Evolutionary conservation across 2,797 vertebrate genomes (phyloP), one percentile per base, ranked within the genome.

Genomic region (Gouania willdenowi): DNA sequence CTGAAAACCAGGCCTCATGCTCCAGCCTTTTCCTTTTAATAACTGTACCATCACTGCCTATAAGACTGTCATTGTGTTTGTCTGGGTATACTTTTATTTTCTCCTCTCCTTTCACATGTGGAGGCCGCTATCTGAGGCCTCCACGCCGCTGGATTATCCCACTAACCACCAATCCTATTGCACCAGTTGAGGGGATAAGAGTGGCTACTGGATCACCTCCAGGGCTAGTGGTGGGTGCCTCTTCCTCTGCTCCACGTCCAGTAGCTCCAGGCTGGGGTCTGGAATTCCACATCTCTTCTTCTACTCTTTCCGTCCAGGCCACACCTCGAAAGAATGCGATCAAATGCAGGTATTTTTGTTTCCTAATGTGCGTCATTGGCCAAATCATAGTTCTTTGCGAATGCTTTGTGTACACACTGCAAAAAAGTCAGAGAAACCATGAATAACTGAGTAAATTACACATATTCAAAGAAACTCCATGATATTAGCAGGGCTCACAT

Each of bases 181-280:
- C 77, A 87, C 84, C 75, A 85, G 80, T 84, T 80, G 77, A 86
- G 64, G 77, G 73, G 79, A 87, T 82, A 77, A 89, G 85, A 75
- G 71, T 49, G 71, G 51, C 51, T 62, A 56, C 63, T 90, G 87
- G 82, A 79, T 67, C 63, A 16, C 37, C 55, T 86, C 85, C 79
- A 87, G 59, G 41, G 28, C 59, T 62, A 64, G 64, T 70, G 64
- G 64, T 70, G 71, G 33, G 52, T 49, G 66, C 55, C 49, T 67
- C 58, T 50, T 58, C 76, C 67, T 74, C 41, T 45, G 8, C 62
- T 57, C 41, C 45, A 58, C 57, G 70, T 75, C 47, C 67, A 58
- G 61, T 26, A 10, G 57, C 70, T 70, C 35, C 49, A 37, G 72
- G 46, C 66, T 17, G 44, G 27, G 44, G 27, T n/a, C 48, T 56